Evolutionary conservation across 2,797 vertebrate genomes (phyloP), one percentile per base, ranked within the genome.

Genomic region (Lateolabrax maculatus): DNA sequence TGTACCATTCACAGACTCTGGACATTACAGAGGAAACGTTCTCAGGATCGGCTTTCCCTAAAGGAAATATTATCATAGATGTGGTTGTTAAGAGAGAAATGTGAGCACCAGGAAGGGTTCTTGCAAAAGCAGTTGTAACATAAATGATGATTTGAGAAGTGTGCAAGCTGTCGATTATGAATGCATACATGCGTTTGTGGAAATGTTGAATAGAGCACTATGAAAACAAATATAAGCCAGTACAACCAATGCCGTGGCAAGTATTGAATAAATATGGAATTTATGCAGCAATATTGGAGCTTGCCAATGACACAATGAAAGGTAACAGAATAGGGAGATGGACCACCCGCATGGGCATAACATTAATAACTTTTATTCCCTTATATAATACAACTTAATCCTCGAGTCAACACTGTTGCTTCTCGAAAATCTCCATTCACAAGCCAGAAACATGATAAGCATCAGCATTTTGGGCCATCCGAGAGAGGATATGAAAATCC

Each of bases 11-110:
- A 77, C 73, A 68, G 36, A 55, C 67, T 56, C 77, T 12, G 41
- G 65, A 81, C 76, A 83, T 69, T 65, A 61, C 55, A 78, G 55
- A 74, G 63, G 46, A 84, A 89, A 84, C 29, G 10, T 79, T 85
- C 83, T 79, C 67, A 66, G 77, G 77, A 81, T 85, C 65, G 60
- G 56, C 65, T 84, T 81, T 77, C 72, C 71, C 71, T 63, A 56
- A 43, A 72, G 49, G 75, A 91, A 90, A 91, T 85, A 83, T 85
- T 79, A 79, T 82, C 79, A 78, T 36, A 84, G 83, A 81, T 83
- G 60, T 37, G 75, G 79, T 58, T 72, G 78, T 84, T 79, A 41
- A 71, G 31, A 74, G n/a, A 63, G 77, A 85, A 83, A 84, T 70
- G 58, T 34, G 65, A 84, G 48, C 18, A 27, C 46, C 1, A 10